These are phyloP conservation scores for Phrynocephalus vlangalii DNA, from an alignment of 2,797 vertebrate genomes.

Conservation along the genomic window DNA sequence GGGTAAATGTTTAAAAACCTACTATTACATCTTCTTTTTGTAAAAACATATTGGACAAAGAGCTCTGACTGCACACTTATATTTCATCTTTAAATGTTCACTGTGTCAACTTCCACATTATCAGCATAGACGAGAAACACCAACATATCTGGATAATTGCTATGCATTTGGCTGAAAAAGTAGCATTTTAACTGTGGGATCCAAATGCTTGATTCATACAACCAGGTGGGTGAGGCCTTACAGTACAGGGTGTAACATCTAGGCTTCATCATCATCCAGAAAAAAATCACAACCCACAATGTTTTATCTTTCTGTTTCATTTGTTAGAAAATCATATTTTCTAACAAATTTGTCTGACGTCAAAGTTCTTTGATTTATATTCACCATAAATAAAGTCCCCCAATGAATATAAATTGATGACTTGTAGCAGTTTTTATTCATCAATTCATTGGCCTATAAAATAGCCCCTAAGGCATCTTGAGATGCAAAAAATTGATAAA, in stretches of 20 bases:
- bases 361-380: too few species aligned
- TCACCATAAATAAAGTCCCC: too few species aligned
- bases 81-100: not conserved
- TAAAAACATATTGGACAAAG: not conserved
- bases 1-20: constrained; percentile 13
- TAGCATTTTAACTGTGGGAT: not conserved
- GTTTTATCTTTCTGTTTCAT: not conserved
- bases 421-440: too few species aligned
- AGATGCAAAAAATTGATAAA: too few species aligned
- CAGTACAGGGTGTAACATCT: not conserved
- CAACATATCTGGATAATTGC: not conserved
- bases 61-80: not conserved
- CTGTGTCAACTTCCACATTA: not conserved
- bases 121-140: not conserved
- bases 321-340: not conserved
- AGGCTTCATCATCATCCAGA: not conserved
- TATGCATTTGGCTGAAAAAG: not conserved
- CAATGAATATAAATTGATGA: too few species aligned
- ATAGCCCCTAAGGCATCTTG: too few species aligned
- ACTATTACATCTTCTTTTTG: constrained; percentile 5
- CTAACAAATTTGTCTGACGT: too few species aligned
- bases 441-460: too few species aligned
- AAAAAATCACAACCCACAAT: not conserved
- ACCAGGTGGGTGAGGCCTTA: not conserved
- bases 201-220: not conserved